These are phyloP conservation scores for Notodonta dromedarius DNA, from an alignment of 2,888 invertebrate genomes.

Conservation along the genomic window DNA sequence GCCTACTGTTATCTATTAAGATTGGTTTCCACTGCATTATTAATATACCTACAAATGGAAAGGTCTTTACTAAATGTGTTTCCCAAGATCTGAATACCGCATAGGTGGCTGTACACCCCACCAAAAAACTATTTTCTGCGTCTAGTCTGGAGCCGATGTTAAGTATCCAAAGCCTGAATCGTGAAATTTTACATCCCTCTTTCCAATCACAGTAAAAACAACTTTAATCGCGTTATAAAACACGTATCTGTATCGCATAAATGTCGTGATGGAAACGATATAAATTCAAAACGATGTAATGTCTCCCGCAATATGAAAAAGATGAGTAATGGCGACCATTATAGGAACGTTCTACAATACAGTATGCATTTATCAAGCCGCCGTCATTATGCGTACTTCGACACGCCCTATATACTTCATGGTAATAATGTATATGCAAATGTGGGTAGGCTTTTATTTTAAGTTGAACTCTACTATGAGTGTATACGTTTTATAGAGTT, in stretches of 20 bases:
- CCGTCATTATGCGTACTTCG: slow-evolving; percentile 15
- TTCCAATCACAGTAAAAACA: background rate
- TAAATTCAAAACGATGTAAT: slow-evolving; percentile 23
- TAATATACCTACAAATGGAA: slow-evolving; percentile 18
- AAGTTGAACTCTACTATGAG: background rate
- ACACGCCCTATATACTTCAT: slow-evolving; percentile 14
- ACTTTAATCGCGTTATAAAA: slow-evolving; percentile 1
- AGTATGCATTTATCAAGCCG: slow-evolving; percentile 26
- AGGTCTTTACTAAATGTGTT: background rate
- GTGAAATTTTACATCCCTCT: background rate
- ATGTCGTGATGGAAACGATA: slow-evolving; percentile 18
- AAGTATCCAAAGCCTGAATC: too few relatives aligned
- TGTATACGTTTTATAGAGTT: too few relatives aligned
- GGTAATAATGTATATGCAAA: slow-evolving; percentile 24
- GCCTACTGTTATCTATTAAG: slow-evolving; percentile 8
- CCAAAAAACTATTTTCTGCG: too few relatives aligned
- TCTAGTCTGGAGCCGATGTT: too few relatives aligned
- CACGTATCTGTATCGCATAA: background rate
- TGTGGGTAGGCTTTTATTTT: slow-evolving; percentile 10
- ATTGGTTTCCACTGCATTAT: slow-evolving; percentile 18
- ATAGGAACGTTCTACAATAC: slow-evolving; percentile 18
- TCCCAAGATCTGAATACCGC: background rate
- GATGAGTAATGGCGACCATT: slow-evolving; percentile 27
- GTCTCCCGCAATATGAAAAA: slow-evolving; percentile 26
- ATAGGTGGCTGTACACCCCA: too few relatives aligned